Evolutionary conservation across 1,140 invertebrate species (phyloP).

Genomic region (Scaptomyza hsui): DNA sequence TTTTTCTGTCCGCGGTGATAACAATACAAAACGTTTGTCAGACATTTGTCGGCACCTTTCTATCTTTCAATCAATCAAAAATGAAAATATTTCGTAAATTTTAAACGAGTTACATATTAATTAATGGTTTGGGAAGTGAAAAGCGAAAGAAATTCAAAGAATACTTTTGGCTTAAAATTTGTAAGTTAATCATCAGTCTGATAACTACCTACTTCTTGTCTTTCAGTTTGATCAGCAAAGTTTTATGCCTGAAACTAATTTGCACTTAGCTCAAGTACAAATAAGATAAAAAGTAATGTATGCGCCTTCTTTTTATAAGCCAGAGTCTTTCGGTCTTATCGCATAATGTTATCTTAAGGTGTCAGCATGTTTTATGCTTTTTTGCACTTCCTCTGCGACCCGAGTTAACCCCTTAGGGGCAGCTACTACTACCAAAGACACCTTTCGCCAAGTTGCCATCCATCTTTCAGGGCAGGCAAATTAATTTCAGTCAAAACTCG

Average conservation of each 20-base stretch:
- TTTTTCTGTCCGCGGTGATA: conserved; percentile 1
- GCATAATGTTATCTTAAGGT: conserved; percentile 47
- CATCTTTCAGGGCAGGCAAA: conserved; percentile 56
- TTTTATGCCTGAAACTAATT: neutral
- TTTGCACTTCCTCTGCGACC: conserved; percentile 45
- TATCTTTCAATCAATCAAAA: conserved; percentile 28
- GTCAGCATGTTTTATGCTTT: conserved; percentile 57
- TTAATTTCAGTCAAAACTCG: conserved; percentile 64
- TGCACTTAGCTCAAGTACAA: neutral
- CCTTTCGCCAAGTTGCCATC: conserved; percentile 45
- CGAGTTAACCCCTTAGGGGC: conserved; percentile 1
- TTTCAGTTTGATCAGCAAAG: neutral
- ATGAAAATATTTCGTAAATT: conserved; percentile 26
- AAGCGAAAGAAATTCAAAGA: conserved; percentile 1
- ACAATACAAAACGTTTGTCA: conserved; percentile 23
- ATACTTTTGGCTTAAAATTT: no score
- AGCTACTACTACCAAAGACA: conserved; percentile 18
- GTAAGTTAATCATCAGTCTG: no score
- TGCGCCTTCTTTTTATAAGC: neutral
- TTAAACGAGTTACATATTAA: conserved; percentile 38
- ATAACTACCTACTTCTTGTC: neutral
- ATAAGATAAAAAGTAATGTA: neutral
- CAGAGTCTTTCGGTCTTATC: conserved; percentile 5
- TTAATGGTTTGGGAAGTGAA: neutral
- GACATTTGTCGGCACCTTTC: conserved; percentile 47